These are phyloP conservation scores for Gymnobelideus leadbeateri DNA, from an alignment of 2,113 vertebrate genomes.

Conservation along the genomic window DNA sequence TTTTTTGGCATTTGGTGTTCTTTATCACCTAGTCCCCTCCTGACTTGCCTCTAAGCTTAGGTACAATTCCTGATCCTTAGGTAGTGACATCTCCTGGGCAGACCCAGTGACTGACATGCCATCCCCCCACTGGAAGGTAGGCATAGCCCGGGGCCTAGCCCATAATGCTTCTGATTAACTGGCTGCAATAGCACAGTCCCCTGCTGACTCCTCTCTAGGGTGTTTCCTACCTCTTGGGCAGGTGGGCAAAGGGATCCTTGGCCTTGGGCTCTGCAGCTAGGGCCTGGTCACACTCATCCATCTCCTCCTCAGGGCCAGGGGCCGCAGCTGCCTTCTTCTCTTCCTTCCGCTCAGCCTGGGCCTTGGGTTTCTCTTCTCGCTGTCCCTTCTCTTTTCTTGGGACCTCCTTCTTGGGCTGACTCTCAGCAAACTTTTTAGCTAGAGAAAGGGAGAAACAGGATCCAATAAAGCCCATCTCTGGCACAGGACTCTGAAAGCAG, in stretches of 20 bases:
- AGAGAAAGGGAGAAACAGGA: slow-evolving; percentile 7
- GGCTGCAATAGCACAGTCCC: no score
- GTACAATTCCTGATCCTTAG: no score
- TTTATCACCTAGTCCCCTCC: no score
- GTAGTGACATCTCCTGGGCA: no score
- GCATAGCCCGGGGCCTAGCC: no score
- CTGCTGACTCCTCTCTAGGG: no score
- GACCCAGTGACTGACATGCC: not conserved
- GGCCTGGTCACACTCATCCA: slow-evolving; percentile 92
- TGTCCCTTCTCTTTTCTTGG: no score
- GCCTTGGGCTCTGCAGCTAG: slow-evolving; percentile 92
- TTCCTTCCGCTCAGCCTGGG: slow-evolving; percentile 91
- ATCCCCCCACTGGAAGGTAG: not conserved
- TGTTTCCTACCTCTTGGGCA: slow-evolving; percentile 89
- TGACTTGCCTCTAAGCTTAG: no score
- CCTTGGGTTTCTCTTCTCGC: slow-evolving; percentile 87
- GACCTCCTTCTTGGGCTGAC: no score
- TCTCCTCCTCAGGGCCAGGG: slow-evolving; percentile 86
- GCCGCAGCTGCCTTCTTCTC: slow-evolving; percentile 85
- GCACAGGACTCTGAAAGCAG: no score
- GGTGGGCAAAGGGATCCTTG: slow-evolving; percentile 93
- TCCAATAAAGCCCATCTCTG: not conserved
- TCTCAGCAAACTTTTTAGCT: slow-evolving; percentile 95
- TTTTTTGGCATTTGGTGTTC: no score
- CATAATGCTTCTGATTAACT: no score